Conservation (phyloP, 2,113 vertebrate species). For the Prolemur simus region DNA sequence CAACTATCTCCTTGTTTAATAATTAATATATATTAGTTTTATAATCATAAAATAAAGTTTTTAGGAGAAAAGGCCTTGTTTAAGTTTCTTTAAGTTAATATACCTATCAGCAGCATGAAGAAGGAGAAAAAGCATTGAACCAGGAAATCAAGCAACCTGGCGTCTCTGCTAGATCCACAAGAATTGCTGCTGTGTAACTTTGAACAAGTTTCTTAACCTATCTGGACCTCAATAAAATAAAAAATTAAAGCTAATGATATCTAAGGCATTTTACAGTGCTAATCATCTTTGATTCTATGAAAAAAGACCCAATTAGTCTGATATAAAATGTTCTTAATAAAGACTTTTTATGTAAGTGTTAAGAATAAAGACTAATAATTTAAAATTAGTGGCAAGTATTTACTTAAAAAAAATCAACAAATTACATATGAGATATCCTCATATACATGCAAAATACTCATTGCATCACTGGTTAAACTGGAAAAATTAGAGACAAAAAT, state of each 20-base stretch:
- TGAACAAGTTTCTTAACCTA: background rate
- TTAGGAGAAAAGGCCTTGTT: background rate
- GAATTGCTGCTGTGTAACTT: background rate
- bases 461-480: background rate
- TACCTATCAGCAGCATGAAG: background rate
- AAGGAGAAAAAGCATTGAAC: background rate
- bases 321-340: background rate
- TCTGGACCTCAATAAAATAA: background rate
- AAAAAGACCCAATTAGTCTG: background rate
- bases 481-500: conserved; percentile 12
- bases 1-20: background rate
- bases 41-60: conserved; percentile 5
- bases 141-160: background rate
- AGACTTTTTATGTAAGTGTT: background rate
- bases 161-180: background rate
- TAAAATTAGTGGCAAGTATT: background rate
- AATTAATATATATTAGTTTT: conserved; percentile 20
- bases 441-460: background rate
- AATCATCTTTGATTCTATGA: background rate
- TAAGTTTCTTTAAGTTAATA: background rate
- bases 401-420: conserved; percentile 9
- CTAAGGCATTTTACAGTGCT: background rate
- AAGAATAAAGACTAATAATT: conserved; percentile 36
- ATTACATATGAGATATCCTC: background rate
- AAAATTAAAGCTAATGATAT: background rate